Percentiles rank a stretch among this genome's conserved stretches.
Conservation (phyloP, 2,797 vertebrate species). For the Uromys caudimaculatus region DNA sequence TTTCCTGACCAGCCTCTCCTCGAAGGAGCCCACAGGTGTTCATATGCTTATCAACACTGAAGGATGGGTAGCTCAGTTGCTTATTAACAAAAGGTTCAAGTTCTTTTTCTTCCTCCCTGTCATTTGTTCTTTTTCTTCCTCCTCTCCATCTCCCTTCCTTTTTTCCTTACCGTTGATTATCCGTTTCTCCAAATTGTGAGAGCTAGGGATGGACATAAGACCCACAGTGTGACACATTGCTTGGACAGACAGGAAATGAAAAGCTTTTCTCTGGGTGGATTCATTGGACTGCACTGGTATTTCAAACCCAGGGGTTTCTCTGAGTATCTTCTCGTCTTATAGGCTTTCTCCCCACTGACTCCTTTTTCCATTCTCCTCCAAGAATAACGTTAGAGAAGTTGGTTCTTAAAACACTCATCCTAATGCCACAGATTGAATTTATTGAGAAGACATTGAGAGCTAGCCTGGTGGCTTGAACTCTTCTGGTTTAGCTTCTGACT, state of each 20-base stretch:
- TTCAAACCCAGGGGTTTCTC: background rate
- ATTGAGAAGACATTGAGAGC: slow-evolving; percentile 49
- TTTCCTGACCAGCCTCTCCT: background rate
- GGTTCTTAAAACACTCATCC: background rate
- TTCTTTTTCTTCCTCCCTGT: background rate
- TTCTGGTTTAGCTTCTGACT: background rate
- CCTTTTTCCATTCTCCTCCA: background rate
- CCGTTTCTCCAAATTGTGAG: background rate
- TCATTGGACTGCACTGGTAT: background rate
- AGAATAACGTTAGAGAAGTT: slow-evolving; percentile 21
- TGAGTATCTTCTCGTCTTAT: slow-evolving; percentile 15
- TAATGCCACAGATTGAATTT: slow-evolving; percentile 26
- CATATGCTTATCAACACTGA: background rate
- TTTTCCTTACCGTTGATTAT: background rate
- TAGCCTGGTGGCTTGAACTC: slow-evolving; percentile 12
- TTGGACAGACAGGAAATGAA: background rate
- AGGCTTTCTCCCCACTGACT: background rate
- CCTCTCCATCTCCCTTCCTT: background rate
- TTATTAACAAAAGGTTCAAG: background rate
- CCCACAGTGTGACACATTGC: background rate
- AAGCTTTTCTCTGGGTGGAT: background rate
- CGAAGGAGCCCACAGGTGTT: background rate
- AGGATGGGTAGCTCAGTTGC: background rate
- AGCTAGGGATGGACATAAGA: background rate
- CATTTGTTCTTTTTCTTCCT: too few species aligned